Conservation (phyloP, 2,113 vertebrate genomes). For the Pachyramphus minor region DNA sequence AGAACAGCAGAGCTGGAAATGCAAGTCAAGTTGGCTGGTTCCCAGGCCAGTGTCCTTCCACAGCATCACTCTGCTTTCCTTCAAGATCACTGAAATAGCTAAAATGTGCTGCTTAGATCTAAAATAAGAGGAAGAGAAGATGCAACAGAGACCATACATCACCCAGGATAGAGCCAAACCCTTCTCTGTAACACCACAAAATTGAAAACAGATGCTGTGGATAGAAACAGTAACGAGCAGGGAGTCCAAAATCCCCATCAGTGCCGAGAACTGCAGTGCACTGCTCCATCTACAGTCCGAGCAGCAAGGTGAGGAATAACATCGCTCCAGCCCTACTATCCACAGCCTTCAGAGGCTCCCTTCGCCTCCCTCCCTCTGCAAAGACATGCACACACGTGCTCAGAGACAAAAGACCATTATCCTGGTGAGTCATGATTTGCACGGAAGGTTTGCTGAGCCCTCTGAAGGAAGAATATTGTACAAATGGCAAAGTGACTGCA, state of each 20-base stretch:
- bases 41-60: slow-evolving; percentile 41
- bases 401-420: slow-evolving; percentile 35
- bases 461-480: neutral
- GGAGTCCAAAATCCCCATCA: neutral
- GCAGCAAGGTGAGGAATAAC: slow-evolving; percentile 1
- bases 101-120: neutral
- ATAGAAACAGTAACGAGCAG: neutral
- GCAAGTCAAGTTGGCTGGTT: neutral
- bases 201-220: neutral
- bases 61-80: neutral
- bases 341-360: neutral
- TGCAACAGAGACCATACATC: neutral
- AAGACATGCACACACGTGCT: slow-evolving; percentile 13
- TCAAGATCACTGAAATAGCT: slow-evolving; percentile 36
- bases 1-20: neutral
- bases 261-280: neutral
- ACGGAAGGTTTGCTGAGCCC: neutral
- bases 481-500: neutral
- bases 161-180: neutral
- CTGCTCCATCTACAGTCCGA: slow-evolving; percentile 33
- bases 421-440: slow-evolving; percentile 15
- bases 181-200: neutral
- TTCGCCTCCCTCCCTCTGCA: neutral
- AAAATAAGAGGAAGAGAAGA: slow-evolving; percentile 23
- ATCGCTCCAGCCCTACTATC: neutral